A percentile compares a stretch with the other conserved stretches of the same genome.
Conservation (phyloP, 2,113 vertebrate genomes). For the Paramormyrops kingsleyae region DNA sequence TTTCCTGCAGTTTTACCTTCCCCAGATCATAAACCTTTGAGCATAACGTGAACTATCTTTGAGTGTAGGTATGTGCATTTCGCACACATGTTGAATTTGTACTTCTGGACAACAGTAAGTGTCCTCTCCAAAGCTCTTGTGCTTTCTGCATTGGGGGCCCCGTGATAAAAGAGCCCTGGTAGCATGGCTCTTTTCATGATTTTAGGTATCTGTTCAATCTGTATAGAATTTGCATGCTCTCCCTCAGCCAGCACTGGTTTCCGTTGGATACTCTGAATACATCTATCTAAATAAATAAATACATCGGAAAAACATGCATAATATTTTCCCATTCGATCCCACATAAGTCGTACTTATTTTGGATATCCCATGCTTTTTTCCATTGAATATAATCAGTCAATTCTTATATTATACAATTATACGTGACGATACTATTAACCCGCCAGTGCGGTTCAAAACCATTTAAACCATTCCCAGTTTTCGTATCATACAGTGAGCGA, state of each 20-base stretch:
- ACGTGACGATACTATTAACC: neutral
- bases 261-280: neutral
- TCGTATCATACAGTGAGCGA: neutral
- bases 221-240: neutral
- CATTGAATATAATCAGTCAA: neutral
- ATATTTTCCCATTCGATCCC: neutral
- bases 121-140: neutral
- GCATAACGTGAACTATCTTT: neutral
- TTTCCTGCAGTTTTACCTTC: slow-evolving; percentile 70
- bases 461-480: neutral
- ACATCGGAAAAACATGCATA: neutral
- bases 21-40: slow-evolving; percentile 70
- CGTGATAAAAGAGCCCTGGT: neutral
- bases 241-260: neutral
- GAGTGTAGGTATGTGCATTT: neutral
- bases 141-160: neutral
- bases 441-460: neutral
- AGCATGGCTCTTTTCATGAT: too few species aligned
- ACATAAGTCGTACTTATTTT: neutral
- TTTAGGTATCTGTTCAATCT: neutral
- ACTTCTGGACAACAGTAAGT: neutral
- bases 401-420: neutral
- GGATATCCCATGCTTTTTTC: neutral
- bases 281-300: neutral
- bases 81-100: neutral